Conservation (phyloP, 2,797 vertebrate genomes). For the Manis pentadactyla region DNA sequence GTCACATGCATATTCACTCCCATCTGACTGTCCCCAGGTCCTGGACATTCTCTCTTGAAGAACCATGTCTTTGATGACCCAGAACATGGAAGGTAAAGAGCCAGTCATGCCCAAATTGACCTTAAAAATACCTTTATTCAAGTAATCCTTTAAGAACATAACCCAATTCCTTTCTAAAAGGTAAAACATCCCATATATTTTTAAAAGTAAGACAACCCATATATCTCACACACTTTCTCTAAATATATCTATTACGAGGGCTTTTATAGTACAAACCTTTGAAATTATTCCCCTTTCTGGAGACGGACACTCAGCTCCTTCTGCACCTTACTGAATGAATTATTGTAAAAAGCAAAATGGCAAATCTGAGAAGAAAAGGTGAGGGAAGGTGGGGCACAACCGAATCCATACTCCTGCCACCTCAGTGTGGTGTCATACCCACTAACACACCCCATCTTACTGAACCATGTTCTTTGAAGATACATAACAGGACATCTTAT, state of each 20-base stretch:
- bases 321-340: background rate
- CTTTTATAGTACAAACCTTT: conserved; percentile 3
- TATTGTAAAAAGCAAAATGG: background rate
- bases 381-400: background rate
- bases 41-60: background rate
- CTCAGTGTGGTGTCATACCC: too few species aligned
- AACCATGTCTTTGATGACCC: background rate
- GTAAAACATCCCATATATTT: too few species aligned
- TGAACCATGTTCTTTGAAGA: background rate
- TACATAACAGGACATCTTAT: background rate
- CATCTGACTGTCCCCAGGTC: background rate
- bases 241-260: rapidly evolving
- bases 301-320: background rate
- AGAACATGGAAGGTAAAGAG: background rate
- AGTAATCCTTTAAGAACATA: background rate
- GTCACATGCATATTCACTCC: background rate
- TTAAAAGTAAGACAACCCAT: background rate
- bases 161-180: background rate
- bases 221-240: background rate
- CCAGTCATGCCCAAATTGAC: background rate
- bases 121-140: conserved; percentile 27
- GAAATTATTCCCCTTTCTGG: background rate
- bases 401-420: background rate
- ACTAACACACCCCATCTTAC: background rate
- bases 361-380: background rate